A percentile compares a stretch with the other conserved stretches of the same genome.
Conservation (phyloP, 2,797 vertebrate genomes). For the Stomatorhinus walkeri region DNA sequence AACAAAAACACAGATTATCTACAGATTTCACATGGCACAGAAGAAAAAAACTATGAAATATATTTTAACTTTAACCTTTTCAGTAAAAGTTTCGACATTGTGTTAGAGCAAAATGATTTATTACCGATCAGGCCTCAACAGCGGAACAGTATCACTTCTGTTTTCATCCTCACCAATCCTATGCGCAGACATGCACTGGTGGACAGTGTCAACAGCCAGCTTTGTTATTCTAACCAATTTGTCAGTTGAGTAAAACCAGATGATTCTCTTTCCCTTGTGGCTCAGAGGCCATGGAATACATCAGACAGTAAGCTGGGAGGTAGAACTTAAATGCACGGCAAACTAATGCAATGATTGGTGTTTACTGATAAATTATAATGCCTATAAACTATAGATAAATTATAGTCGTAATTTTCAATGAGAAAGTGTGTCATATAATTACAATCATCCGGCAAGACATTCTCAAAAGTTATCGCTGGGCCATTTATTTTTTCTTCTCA, state of each 20-base stretch:
- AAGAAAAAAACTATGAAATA: not conserved
- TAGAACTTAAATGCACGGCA: constrained; percentile 26
- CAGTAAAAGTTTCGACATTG: not conserved
- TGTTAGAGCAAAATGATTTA: not conserved
- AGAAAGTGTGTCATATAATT: constrained; percentile 27
- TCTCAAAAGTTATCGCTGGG: not conserved
- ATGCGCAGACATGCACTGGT: constrained; percentile 25
- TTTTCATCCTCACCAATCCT: constrained; percentile 11
- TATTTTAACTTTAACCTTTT: not conserved
- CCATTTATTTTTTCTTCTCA: not conserved
- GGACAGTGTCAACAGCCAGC: constrained; percentile 30
- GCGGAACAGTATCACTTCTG: not conserved
- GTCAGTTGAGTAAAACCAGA: constrained; percentile 23
- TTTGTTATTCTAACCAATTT: constrained; percentile 37
- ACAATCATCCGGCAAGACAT: not conserved
- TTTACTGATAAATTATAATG: constrained; percentile 27
- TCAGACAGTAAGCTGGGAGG: constrained; percentile 23
- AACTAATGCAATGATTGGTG: constrained; percentile 29
- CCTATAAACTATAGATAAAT: constrained; percentile 28
- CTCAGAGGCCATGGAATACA: not conserved
- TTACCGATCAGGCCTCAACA: not conserved
- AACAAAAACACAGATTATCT: not conserved
- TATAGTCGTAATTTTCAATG: constrained; percentile 23
- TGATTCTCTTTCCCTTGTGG: constrained; percentile 23
- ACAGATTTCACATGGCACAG: not conserved